phyloP scores from a whole-genome alignment of 2,888 invertebrate genomes.

The Blomia tropicalis region DNA sequence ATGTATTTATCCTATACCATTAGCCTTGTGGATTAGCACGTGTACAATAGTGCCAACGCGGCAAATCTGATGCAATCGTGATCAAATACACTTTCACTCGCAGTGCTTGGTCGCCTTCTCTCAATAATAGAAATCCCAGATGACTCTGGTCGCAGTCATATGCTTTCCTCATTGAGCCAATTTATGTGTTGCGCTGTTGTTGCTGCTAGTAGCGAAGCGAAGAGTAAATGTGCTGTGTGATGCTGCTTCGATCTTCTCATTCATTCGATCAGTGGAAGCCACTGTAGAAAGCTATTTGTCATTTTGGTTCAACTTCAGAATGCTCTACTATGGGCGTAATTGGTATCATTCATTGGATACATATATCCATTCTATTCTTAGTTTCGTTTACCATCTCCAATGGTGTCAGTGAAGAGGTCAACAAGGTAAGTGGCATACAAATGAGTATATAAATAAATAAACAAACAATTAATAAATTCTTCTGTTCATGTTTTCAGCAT shows the following conservation, averaged over 20 bases:
- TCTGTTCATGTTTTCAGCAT: not conserved
- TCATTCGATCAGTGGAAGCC: not conserved
- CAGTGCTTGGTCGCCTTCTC: too few species aligned
- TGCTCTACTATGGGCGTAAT: not conserved
- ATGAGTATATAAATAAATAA: not conserved
- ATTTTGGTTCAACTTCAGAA: not conserved
- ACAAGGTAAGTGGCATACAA: conserved; percentile 1
- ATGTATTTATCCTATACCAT: too few species aligned
- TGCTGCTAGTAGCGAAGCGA: too few species aligned
- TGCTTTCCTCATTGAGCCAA: too few species aligned
- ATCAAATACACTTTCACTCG: too few species aligned
- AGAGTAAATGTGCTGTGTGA: too few species aligned
- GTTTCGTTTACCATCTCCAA: not conserved
- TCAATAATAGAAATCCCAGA: not conserved
- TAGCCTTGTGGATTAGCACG: too few species aligned
- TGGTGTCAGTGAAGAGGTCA: not conserved
- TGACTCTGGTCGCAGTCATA: not conserved
- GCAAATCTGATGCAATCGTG: too few species aligned
- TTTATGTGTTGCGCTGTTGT: not conserved
- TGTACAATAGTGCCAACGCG: too few species aligned
- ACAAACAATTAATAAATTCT: not conserved
- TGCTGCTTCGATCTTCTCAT: not conserved
- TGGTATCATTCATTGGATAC: not conserved
- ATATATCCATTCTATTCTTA: not conserved
- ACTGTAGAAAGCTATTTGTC: too few species aligned